These are phyloP conservation scores for Holothuria glaberrima DNA, from an alignment of 35 echinoderm and acorn worm genomes.

Conservation along the genomic window DNA sequence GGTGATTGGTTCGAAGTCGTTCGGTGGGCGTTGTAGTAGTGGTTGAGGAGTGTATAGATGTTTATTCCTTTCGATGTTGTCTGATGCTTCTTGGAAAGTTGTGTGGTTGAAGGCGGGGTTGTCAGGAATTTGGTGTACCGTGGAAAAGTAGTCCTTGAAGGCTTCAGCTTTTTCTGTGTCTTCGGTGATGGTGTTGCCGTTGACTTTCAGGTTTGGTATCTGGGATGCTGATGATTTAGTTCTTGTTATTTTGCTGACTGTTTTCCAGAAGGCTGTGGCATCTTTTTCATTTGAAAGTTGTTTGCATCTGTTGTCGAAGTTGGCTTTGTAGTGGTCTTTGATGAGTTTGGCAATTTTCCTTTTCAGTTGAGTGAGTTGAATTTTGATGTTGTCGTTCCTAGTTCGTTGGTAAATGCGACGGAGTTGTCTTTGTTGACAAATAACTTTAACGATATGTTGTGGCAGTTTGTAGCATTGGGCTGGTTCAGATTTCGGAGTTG, in stretches of 20 bases:
- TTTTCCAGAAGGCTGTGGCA: no score
- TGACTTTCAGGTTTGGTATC: background rate
- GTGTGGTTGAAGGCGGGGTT: constrained; percentile 11
- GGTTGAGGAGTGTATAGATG: no score
- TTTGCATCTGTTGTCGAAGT: no score
- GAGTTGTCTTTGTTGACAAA: background rate
- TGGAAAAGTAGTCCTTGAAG: constrained; percentile 24
- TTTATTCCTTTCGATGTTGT: no score
- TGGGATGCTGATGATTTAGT: background rate
- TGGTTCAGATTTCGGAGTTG: background rate
- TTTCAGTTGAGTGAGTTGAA: no score
- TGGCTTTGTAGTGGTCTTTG: no score
- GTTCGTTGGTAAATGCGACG: background rate
- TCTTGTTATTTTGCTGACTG: background rate
- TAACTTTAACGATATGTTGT: background rate
- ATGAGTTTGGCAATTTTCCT: background rate
- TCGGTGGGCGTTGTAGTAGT: no score
- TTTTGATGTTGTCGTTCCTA: background rate
- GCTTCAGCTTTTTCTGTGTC: no score
- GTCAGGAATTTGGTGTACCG: constrained; percentile 24
- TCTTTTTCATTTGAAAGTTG: no score
- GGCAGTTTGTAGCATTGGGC: constrained; percentile 12
- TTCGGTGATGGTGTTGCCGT: background rate
- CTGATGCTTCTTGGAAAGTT: no score
- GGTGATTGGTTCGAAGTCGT: no score